phyloP scores from a whole-genome alignment of 2,113 vertebrate species.

The Maccullochella peelii region DNA sequence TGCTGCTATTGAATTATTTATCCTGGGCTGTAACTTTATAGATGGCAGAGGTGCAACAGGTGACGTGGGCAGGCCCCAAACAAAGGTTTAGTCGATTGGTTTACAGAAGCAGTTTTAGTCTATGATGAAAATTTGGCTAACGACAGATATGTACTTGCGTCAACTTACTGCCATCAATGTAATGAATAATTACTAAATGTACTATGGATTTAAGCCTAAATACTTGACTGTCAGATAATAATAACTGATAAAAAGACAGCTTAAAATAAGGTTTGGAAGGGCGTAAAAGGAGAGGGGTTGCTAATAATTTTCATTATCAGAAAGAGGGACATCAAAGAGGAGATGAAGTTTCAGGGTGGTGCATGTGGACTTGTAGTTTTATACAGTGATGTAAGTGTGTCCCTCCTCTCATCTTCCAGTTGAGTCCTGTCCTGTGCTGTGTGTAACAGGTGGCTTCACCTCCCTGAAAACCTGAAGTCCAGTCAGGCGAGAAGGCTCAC shows the following conservation, averaged over 20 bases:
- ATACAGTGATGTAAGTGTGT: neutral
- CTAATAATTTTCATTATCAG: neutral
- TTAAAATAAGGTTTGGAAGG: neutral
- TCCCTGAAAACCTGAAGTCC: constrained; percentile 51
- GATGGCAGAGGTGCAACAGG: constrained; percentile 40
- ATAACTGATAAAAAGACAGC: neutral
- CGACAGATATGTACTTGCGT: neutral
- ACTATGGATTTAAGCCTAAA: no score
- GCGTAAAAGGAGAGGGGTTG: neutral
- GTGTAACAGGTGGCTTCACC: constrained; percentile 26
- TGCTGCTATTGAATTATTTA: neutral
- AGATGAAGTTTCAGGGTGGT: no score
- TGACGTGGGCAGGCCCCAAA: constrained; percentile 16
- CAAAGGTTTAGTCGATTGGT: neutral
- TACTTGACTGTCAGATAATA: no score
- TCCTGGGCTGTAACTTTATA: constrained; percentile 8
- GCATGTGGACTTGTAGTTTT: neutral
- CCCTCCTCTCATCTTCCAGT: neutral
- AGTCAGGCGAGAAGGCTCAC: constrained; percentile 30
- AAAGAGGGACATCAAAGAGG: neutral
- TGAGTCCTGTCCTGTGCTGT: constrained; percentile 5
- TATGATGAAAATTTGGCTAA: neutral
- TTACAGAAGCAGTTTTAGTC: neutral
- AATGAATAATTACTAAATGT: neutral
- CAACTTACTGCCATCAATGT: neutral